Conservation (phyloP, 1,140 invertebrate species). For the Drosophila trapezifrons region DNA sequence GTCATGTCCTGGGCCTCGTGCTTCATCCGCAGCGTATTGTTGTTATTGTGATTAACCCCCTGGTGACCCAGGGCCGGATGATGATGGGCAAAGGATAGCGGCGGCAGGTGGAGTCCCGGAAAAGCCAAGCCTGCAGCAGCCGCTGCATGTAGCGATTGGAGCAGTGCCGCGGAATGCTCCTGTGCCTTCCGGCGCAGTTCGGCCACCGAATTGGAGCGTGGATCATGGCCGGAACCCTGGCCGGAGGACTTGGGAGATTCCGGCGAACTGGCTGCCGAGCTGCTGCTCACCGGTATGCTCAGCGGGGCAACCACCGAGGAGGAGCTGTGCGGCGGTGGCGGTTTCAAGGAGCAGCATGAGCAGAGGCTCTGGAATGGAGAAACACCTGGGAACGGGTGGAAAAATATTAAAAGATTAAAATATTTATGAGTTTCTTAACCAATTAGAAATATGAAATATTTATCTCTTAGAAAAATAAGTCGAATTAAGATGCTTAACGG, state of each 20-base stretch:
- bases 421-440: neutral
- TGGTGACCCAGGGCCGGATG: constrained; percentile 47
- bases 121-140: constrained; percentile 85
- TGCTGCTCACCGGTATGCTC: constrained; percentile 75
- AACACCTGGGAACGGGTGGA: constrained; percentile 57
- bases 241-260: constrained; percentile 79
- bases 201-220: constrained; percentile 92
- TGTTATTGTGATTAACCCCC: constrained; percentile 61
- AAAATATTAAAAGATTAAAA: neutral
- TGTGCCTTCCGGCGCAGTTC: constrained; percentile 94
- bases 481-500: neutral
- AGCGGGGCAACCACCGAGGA: constrained; percentile 65
- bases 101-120: constrained; percentile 85
- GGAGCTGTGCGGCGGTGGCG: constrained; percentile 80
- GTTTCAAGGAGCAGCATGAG: constrained; percentile 90
- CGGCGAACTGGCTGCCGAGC: constrained; percentile 75
- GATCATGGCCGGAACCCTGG: constrained; percentile 83
- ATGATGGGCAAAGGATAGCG: constrained; percentile 80
- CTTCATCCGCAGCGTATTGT: constrained; percentile 64
- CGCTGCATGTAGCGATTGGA: constrained; percentile 89
- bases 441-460: neutral
- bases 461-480: neutral
- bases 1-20: constrained; percentile 83
- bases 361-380: constrained; percentile 89
- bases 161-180: constrained; percentile 93